Percentiles rank a stretch among this genome's conserved stretches.
These are phyloP conservation scores for Eupithecia subfuscata DNA, from an alignment of 2,888 invertebrate genomes.

Conservation along the genomic window DNA sequence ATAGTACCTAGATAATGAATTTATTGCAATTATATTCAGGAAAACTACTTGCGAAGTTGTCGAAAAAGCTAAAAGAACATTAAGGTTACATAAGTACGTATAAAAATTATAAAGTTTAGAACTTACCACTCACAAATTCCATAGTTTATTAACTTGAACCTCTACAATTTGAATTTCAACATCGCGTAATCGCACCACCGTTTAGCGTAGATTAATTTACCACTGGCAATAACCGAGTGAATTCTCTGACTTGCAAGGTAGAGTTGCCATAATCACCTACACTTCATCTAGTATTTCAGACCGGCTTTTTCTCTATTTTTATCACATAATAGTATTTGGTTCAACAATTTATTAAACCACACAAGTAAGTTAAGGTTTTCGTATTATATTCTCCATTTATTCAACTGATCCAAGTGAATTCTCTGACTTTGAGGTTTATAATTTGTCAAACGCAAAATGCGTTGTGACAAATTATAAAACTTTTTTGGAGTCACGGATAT, in stretches of 20 bases:
- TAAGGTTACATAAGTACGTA: not conserved
- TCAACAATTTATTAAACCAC: no score
- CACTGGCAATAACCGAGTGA: conserved; percentile 22
- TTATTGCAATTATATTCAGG: no score
- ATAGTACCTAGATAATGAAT: no score
- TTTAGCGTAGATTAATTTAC: conserved; percentile 32
- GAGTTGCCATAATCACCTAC: conserved; percentile 2
- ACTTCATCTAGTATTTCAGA: not conserved
- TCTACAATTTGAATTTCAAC: conserved; percentile 32
- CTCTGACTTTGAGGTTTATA: no score
- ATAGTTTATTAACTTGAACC: conserved; percentile 16
- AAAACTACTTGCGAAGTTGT: no score
- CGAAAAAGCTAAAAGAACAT: not conserved
- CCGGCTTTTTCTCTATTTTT: not conserved
- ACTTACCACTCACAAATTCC: conserved; percentile 1
- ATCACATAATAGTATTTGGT: not conserved
- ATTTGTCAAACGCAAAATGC: no score
- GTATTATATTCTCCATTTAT: no score
- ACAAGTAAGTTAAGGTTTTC: no score
- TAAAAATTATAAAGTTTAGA: not conserved
- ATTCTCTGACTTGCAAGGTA: conserved; percentile 29
- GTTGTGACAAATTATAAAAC: no score
- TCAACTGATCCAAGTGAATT: no score
- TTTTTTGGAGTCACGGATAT: no score
- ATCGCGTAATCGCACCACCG: conserved; percentile 27